Base-by-base conservation (phyloP, 2,888 invertebrate genomes). In the Sesamia inferens region DNA sequence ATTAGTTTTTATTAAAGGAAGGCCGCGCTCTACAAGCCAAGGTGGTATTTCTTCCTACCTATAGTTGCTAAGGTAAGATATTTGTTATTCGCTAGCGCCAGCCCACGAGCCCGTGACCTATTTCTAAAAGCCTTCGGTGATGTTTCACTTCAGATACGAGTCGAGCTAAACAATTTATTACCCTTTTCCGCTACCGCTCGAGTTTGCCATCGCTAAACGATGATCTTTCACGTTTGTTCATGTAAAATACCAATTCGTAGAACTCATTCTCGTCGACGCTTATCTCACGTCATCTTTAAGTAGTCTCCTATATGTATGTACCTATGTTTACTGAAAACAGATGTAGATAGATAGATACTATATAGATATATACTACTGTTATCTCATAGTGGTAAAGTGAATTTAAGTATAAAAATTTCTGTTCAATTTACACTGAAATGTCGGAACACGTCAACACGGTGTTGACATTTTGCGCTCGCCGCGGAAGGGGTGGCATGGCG, bases 31-130 rank as follows among this genome's bases (percentile, higher is more conserved):
- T 67, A 74, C 42, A 78, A 75, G 77, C 54, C 61, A 70, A 68
- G 68, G 78, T 75, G 71, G 73, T 78, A 70, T 66, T 67, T 71
- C 67, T 80, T 67, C 39, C 68, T 74, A 68, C 70, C 58, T 76
- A 71, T 71, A 74, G 73, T 54, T 61, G 70, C 72, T 78, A 75
- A 71, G 79, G 74, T 78, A 78, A 78, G 77, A 88, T 88, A 90
- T 88, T 88, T 86, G 87, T 87, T 88, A 88, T 89, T 88, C 76
- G 85, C 83, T 76, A 84, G 81, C 85, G 83, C 78, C 88, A 90
- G 89, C 92, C 85, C 71, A 62, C 42, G 71, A 81, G 82, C 71
- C 85, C 93, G 85, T 94, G 94, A 94, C 95, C 93, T 83, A 93
- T 89, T 91, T 94, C 78, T 85, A 77, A 82, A 87, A 90, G 90